Evolutionary conservation across 2,888 invertebrate genomes (phyloP), one percentile per base, ranked within the genome.

Genomic region (Drosophila antonietae): DNA sequence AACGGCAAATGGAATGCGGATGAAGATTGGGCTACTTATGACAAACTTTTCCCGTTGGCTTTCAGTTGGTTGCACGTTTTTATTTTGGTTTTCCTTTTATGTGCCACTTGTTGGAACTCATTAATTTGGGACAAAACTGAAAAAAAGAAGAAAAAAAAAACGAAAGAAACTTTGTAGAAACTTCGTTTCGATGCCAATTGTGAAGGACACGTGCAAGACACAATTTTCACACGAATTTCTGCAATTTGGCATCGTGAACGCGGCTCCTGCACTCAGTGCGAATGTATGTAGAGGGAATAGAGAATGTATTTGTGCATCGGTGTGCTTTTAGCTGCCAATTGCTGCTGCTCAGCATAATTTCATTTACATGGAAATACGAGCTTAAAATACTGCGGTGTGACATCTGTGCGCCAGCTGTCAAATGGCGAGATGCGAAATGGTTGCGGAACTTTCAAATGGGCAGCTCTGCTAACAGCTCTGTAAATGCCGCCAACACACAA

Each of bases 81-180:
- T n/a, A 4, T 44, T 20, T 35, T 20, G 18, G n/a, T 31, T 51
- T 43, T 44, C 18, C 23, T 31, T 51, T 37, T 15, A n/a, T 60
- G 63, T 60, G 62, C 70, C 67, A 79, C 84, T 80, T 81, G 73
- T 81, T 73, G 81, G 70, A 65, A 61, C 63, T 68, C 66, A 68
- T 81, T 81, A 81, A 81, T 83, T 71, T 79, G 74, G 76, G 49
- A 33, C 14, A 18, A 20, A 18, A 35, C 52, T 28, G 59, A 37
- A 62, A 53, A 23, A 43, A n/a, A 12, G 2, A 65, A 49, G 12
- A 51, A 5, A n/a, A 1, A 10, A 0, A 31, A n/a, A n/a, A 5
- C 15, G 28, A 6, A 12, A 3, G 23, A 51, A 51, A 51, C 49
- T 51, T 51, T 68, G 53, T 37, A 3, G 46, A 44, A 35, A 58